Evolutionary conservation across 2,113 vertebrate species (phyloP).

Genomic region (Corydoras sp.): DNA sequence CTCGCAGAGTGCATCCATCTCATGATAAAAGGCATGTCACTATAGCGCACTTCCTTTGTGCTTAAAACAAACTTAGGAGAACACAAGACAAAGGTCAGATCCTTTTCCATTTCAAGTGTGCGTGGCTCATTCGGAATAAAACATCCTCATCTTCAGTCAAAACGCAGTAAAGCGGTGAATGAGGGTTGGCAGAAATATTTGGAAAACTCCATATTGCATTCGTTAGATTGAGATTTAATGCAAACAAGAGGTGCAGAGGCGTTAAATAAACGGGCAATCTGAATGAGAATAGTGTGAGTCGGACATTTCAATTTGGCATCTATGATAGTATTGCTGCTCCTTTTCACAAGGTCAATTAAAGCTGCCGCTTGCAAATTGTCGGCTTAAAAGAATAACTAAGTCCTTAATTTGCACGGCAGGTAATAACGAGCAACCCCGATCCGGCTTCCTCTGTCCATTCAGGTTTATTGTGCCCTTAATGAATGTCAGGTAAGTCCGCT

Average conservation of each 20-base stretch:
- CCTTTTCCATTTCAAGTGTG: conserved; percentile 92
- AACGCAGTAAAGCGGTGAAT: neutral
- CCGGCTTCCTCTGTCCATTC: conserved; percentile 69
- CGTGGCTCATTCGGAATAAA: conserved; percentile 74
- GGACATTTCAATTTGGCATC: conserved; percentile 5
- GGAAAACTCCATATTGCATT: neutral
- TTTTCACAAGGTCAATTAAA: conserved; percentile 60
- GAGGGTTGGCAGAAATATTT: neutral
- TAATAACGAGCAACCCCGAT: conserved; percentile 75
- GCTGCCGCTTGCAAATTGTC: conserved; percentile 50
- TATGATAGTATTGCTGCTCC: conserved; percentile 22
- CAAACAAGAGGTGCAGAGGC: neutral
- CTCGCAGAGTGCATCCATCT: conserved; percentile 85
- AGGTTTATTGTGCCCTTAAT: conserved; percentile 71
- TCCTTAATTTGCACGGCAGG: conserved; percentile 74
- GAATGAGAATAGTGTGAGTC: conserved; percentile 16
- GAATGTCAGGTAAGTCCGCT: conserved; percentile 76
- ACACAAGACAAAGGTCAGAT: conserved; percentile 98
- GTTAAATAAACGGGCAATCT: neutral
- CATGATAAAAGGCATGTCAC: conserved; percentile 88
- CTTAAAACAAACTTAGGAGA: conserved; percentile 96
- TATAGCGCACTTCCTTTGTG: conserved; percentile 88
- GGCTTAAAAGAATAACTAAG: conserved; percentile 69
- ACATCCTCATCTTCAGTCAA: conserved; percentile 2
- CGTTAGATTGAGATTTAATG: neutral